phyloP scores from a whole-genome alignment of 2,113 vertebrate genomes.

The Forbesichthys agassizii region DNA sequence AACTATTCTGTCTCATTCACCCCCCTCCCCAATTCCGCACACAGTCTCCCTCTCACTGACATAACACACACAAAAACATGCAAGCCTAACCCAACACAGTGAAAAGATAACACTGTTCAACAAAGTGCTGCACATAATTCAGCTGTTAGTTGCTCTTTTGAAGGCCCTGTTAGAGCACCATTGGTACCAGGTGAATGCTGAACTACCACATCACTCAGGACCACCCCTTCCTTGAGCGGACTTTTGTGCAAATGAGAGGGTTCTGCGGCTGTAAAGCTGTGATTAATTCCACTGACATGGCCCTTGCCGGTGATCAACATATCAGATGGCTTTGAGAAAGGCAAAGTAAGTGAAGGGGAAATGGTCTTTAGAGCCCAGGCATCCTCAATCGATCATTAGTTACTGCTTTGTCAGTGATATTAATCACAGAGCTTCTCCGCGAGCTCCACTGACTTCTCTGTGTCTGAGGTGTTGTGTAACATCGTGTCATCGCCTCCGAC shows the following conservation, averaged over 20 bases:
- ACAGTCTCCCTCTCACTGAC: no score
- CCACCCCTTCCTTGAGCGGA: slow-evolving; percentile 16
- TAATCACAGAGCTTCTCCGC: slow-evolving; percentile 70
- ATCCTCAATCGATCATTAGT: slow-evolving; percentile 79
- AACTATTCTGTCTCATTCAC: background rate
- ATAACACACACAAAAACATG: no score
- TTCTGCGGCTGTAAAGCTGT: slow-evolving; percentile 58
- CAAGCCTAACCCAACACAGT: background rate
- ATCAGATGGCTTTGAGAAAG: slow-evolving; percentile 75
- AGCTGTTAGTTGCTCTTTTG: slow-evolving; percentile 12
- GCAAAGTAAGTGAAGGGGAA: slow-evolving; percentile 79
- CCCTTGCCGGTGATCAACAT: slow-evolving; percentile 75
- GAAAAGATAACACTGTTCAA: slow-evolving; percentile 13
- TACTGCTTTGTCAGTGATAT: slow-evolving; percentile 74
- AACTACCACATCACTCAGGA: slow-evolving; percentile 39
- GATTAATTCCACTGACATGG: slow-evolving; percentile 73
- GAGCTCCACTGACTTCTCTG: slow-evolving; percentile 32
- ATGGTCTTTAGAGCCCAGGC: slow-evolving; percentile 73
- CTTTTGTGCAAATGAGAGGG: slow-evolving; percentile 57
- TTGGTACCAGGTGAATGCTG: slow-evolving; percentile 32
- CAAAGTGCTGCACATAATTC: slow-evolving; percentile 9
- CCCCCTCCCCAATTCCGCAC: background rate
- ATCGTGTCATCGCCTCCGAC: slow-evolving; percentile 26
- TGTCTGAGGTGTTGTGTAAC: slow-evolving; percentile 27
- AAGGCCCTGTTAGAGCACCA: slow-evolving; percentile 13